These are phyloP conservation scores for Rhamnusium bicolor DNA, from an alignment of 2,888 invertebrate genomes.

Conservation along the genomic window DNA sequence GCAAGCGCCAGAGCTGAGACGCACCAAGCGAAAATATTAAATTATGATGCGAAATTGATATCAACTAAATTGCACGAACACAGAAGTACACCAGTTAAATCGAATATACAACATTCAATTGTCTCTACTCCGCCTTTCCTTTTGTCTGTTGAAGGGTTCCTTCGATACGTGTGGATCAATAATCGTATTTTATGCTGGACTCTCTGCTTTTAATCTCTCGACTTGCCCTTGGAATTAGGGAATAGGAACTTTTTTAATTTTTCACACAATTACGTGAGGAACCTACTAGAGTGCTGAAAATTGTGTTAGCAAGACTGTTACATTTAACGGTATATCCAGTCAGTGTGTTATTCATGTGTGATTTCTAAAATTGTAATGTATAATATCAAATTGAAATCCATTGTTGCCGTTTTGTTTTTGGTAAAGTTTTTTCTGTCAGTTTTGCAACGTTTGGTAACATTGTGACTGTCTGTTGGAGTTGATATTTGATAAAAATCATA, in stretches of 20 bases:
- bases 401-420: too few species aligned
- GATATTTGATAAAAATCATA: too few species aligned
- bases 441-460: too few species aligned
- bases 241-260: neutral
- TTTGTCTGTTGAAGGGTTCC: constrained; percentile 2
- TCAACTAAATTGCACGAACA: constrained; percentile 19
- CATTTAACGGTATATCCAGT: neutral
- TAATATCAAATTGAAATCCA: too few species aligned
- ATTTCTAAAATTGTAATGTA: too few species aligned
- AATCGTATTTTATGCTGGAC: neutral
- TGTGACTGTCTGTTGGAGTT: too few species aligned
- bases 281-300: neutral
- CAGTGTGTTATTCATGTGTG: too few species aligned
- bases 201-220: neutral
- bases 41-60: constrained; percentile 41
- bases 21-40: constrained; percentile 38
- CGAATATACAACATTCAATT: constrained; percentile 33
- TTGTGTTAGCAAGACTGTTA: neutral
- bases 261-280: neutral
- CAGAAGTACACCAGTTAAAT: constrained; percentile 23
- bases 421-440: too few species aligned
- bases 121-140: neutral
- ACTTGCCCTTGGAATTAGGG: neutral
- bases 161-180: constrained; percentile 1
- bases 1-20: neutral